Evolutionary conservation across 2,797 vertebrate genomes (phyloP).

Genomic region (Momotus momota): DNA sequence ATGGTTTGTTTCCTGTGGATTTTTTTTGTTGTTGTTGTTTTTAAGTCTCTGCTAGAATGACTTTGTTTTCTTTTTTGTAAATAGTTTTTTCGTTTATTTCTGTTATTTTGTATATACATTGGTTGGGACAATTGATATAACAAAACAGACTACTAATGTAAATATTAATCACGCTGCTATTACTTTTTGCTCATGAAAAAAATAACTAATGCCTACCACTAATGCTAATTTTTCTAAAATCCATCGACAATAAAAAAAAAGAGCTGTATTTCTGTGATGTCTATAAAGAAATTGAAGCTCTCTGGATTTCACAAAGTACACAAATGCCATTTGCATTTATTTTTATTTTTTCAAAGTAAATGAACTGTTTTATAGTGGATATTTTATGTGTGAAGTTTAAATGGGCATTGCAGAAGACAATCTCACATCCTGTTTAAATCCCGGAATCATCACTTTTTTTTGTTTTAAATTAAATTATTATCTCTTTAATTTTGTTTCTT

Average conservation of each 20-base stretch:
- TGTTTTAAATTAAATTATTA: conserved; percentile 35
- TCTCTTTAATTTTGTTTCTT: conserved; percentile 40
- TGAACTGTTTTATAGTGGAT: not conserved
- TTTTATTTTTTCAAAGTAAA: not conserved
- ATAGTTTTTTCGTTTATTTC: conserved; percentile 42
- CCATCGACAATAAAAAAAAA: not conserved
- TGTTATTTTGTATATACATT: conserved; percentile 22
- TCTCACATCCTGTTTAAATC: conserved; percentile 27
- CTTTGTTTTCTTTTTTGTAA: conserved; percentile 38
- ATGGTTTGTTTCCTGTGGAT: not conserved
- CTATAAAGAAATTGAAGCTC: not conserved
- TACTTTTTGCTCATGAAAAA: conserved; percentile 42
- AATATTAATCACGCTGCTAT: conserved; percentile 35
- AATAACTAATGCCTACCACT: conserved; percentile 23
- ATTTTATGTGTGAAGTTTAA: conserved; percentile 23
- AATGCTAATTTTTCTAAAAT: not conserved
- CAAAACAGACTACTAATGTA: conserved; percentile 40
- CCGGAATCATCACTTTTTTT: not conserved
- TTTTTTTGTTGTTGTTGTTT: not conserved
- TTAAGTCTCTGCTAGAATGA: conserved; percentile 8
- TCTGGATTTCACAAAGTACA: not conserved
- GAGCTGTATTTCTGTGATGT: not conserved
- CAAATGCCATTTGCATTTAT: conserved; percentile 7
- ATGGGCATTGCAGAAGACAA: not conserved
- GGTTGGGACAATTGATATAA: conserved; percentile 31